A percentile compares a stretch with the other conserved stretches of the same genome.
phyloP scores from a whole-genome alignment of 53 echinoderm and acorn worm genomes.

The Stichopus horrens region DNA sequence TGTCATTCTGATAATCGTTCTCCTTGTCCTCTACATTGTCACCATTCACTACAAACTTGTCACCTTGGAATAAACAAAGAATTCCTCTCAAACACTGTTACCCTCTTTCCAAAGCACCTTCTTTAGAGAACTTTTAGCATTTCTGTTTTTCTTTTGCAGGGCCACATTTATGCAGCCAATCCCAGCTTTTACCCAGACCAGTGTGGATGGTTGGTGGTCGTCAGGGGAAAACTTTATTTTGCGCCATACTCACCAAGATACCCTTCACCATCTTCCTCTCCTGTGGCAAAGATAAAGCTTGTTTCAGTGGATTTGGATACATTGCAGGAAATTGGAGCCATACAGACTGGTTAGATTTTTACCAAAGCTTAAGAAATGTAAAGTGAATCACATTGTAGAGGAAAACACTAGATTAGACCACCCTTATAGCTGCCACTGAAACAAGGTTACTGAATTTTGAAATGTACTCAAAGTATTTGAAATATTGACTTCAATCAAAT shows the following conservation, averaged over 20 bases:
- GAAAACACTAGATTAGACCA: too few relatives aligned
- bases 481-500: too few relatives aligned
- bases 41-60: too few relatives aligned
- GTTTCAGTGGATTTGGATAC: slow-evolving; percentile 43
- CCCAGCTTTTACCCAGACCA: slow-evolving; percentile 67
- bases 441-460: too few relatives aligned
- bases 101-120: background rate
- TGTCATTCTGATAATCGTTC: too few relatives aligned
- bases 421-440: too few relatives aligned
- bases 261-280: background rate
- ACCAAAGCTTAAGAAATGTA: background rate
- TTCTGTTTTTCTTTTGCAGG: slow-evolving; percentile 42
- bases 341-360: slow-evolving; percentile 17
- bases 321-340: slow-evolving; percentile 60
- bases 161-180: slow-evolving; percentile 84
- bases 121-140: background rate
- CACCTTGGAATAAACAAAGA: too few relatives aligned
- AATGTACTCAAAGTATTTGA: too few relatives aligned
- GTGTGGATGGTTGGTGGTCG: slow-evolving; percentile 74
- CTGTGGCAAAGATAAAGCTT: background rate
- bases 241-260: slow-evolving; percentile 5
- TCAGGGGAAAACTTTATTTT: slow-evolving; percentile 71
- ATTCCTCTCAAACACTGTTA: background rate
- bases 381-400: too few relatives aligned
- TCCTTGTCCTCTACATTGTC: too few relatives aligned